Conservation (phyloP, 2,113 vertebrate genomes). For the Romanogobio albipinnatus region DNA sequence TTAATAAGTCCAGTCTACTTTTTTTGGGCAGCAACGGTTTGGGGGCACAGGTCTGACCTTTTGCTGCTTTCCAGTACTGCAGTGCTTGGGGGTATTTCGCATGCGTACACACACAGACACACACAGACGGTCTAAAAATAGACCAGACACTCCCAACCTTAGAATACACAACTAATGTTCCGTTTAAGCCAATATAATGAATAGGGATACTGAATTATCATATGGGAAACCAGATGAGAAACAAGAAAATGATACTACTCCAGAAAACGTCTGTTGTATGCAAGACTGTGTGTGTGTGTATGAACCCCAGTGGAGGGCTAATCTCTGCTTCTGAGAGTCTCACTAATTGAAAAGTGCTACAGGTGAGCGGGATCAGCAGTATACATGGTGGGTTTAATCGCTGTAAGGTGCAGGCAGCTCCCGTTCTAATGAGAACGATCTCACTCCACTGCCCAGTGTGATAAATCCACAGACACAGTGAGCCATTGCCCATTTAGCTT, state of each 20-base stretch:
- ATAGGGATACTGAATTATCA: not conserved
- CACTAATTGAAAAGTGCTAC: conserved; percentile 21
- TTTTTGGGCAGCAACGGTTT: conserved; percentile 29
- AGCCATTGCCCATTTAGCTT: not conserved
- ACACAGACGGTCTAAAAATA: conserved; percentile 47
- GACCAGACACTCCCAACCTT: conserved; percentile 23
- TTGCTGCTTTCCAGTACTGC: conserved; percentile 37
- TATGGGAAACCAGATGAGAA: not conserved
- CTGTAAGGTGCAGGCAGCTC: conserved; percentile 4
- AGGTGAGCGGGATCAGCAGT: conserved; percentile 25
- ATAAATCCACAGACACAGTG: conserved; percentile 13
- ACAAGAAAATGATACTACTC: not conserved
- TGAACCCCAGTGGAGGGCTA: not conserved
- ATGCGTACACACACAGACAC: not conserved
- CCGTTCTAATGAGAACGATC: conserved; percentile 32
- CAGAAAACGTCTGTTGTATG: not conserved
- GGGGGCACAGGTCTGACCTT: conserved; percentile 34
- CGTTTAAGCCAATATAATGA: conserved; percentile 2
- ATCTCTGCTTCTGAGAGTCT: not conserved
- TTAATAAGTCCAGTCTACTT: conserved; percentile 44
- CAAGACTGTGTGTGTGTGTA: not conserved
- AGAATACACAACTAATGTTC: conserved; percentile 2
- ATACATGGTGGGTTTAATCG: conserved; percentile 25
- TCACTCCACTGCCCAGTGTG: conserved; percentile 8
- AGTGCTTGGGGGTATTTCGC: conserved; percentile 30